Evolutionary conservation across 2,797 vertebrate genomes (phyloP).

Genomic region (Hippopotamyrus pictus): DNA sequence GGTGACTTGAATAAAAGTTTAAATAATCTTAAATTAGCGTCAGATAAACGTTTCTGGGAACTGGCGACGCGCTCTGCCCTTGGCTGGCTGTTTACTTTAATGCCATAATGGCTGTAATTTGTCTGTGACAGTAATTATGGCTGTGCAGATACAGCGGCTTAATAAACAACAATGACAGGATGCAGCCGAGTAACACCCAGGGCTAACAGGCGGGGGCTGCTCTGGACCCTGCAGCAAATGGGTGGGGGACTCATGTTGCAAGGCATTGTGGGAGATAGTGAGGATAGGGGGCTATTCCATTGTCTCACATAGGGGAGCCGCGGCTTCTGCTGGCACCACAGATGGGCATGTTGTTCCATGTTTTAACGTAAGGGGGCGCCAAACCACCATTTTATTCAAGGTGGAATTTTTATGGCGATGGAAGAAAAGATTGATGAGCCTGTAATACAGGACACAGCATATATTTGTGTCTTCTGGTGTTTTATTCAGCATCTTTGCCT

Average conservation of each 20-base stretch:
- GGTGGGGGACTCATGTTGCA: neutral
- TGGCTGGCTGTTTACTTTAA: neutral
- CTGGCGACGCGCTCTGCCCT: neutral
- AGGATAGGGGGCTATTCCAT: neutral
- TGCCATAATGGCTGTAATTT: neutral
- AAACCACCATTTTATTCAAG: neutral
- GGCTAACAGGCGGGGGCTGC: neutral
- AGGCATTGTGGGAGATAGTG: neutral
- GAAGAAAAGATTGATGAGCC: neutral
- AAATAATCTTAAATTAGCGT: neutral
- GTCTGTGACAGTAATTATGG: neutral
- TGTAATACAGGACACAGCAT: neutral
- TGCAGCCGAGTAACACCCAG: neutral
- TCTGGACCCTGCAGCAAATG: neutral
- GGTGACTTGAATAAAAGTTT: constrained; percentile 19
- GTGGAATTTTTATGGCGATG: neutral
- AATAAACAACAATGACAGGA: constrained; percentile 5
- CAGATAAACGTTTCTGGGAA: neutral
- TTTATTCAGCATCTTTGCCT: neutral
- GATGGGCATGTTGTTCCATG: neutral
- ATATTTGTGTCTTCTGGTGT: neutral
- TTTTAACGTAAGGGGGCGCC: neutral
- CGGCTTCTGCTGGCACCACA: neutral
- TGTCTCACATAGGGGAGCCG: neutral
- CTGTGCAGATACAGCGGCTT: neutral